Percentiles rank a stretch among this genome's conserved stretches.
phyloP scores from a whole-genome alignment of 2,113 vertebrate species.

The Psettodes erumei region DNA sequence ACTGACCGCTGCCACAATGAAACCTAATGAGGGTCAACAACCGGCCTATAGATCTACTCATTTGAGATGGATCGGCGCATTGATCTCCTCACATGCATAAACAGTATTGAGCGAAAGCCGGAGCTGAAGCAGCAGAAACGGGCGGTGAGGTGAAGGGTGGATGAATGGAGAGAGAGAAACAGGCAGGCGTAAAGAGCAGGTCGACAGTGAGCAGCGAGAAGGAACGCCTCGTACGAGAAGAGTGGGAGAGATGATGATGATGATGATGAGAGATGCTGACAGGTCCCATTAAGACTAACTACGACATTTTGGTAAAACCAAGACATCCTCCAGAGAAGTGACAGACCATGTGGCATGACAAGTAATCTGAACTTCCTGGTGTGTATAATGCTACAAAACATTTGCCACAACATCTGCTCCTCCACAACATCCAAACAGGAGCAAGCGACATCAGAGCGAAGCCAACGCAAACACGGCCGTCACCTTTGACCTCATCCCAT shows the following conservation, averaged over 20 bases:
- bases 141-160: neutral
- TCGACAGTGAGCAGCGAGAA: neutral
- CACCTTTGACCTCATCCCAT: constrained; percentile 46
- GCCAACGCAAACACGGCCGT: constrained; percentile 2
- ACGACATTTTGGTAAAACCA: too few relatives aligned
- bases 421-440: neutral
- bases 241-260: too few relatives aligned
- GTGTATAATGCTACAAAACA: neutral
- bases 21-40: constrained; percentile 10
- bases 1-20: neutral
- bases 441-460: constrained; percentile 20
- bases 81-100: constrained; percentile 23
- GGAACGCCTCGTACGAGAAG: too few relatives aligned
- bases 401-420: neutral
- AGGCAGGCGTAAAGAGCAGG: neutral
- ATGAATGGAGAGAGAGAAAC: constrained; percentile 13
- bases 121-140: constrained; percentile 23
- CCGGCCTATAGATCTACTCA: constrained; percentile 41
- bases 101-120: constrained; percentile 23
- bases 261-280: too few relatives aligned
- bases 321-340: too few relatives aligned
- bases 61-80: constrained; percentile 32
- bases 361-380: neutral
- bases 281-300: too few relatives aligned
- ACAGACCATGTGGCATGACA: too few relatives aligned